Base-by-base conservation (phyloP, 2,113 vertebrate species). In the Opisthocomus hoazin region DNA sequence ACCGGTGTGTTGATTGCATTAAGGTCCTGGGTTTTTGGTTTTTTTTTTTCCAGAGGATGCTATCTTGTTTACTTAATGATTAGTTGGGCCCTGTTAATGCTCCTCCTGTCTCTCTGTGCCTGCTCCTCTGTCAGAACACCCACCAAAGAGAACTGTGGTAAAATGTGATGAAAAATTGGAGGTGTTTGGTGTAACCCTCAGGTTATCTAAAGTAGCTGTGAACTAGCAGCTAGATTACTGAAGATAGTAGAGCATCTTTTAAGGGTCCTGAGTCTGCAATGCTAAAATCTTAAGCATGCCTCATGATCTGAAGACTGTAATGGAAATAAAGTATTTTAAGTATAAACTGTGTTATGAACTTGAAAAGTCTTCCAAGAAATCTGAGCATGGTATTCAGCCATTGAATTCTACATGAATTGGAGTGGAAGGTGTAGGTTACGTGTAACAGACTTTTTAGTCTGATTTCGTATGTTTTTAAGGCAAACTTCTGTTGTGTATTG, bases 241-340 rank as follows among this genome's bases (percentile, higher is more conserved):
- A 74, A 74, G 37, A 17, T 21, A 30, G n/a, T 1, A 27, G 19
- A 86, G 20, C 61, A 34, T 69, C 18, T 50, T 48, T n/a, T 43
- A 79, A 58, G 29, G 20, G 43, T 79, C 16, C 39, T 71, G 34
- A 36, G 15, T 79, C 53, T 85, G 65, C 53, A 48, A 6, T 36
- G 48, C 57, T 86, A 26, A 85, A 81, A 39, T 34, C 30, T 79
- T 51, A 56, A 46, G 17, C 10, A 6, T 63, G 56, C 13, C 23
- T 88, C 12, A 1, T 57, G 45, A 57, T 80, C 41, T 76, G 48
- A 94, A 83, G 70, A 79, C 63, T 90, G 15, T 30, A 51, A 76
- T 36, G 48, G 45, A 88, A 96, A 91, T 85, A 85, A 94, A 77
- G 10, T 92, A 86, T 94, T 95, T 93, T 70, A 93, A 93, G 34